Evolutionary conservation across 2,113 vertebrate species (phyloP).

Genomic region (Puntigrus tetrazona): DNA sequence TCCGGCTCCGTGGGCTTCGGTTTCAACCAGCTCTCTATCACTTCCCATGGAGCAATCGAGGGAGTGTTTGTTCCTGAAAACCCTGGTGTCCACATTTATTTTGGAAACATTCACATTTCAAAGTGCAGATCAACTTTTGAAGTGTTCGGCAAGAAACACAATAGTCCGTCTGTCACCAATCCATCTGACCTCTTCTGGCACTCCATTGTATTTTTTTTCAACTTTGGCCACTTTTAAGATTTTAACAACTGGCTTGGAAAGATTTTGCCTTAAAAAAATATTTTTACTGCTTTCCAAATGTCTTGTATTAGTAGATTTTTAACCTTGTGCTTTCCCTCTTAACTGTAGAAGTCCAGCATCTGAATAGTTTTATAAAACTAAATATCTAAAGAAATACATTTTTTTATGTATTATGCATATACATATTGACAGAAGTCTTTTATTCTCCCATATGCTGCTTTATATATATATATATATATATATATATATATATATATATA

Average conservation of each 20-base stretch:
- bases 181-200: not conserved
- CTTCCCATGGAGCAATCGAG: conserved; percentile 29
- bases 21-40: conserved; percentile 15
- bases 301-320: not conserved
- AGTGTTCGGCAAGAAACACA: not conserved
- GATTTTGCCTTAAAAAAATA: not conserved
- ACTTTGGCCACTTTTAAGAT: not conserved
- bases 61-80: conserved; percentile 23
- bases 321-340: not conserved
- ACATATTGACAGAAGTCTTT: not conserved
- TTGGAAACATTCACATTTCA: not conserved
- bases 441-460: no score
- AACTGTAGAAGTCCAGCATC: not conserved
- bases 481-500: no score
- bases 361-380: not conserved
- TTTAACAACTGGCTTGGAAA: not conserved
- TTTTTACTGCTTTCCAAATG: not conserved
- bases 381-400: not conserved
- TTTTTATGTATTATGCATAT: not conserved
- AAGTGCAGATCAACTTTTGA: conserved; percentile 1
- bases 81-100: conserved; percentile 24
- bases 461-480: no score
- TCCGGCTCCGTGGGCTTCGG: not conserved
- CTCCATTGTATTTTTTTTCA: not conserved
- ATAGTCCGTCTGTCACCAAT: conserved; percentile 5